These are phyloP conservation scores for Blastomussa wellsi DNA, from an alignment of 92 coral and sea anemone genomes.

Conservation along the genomic window DNA sequence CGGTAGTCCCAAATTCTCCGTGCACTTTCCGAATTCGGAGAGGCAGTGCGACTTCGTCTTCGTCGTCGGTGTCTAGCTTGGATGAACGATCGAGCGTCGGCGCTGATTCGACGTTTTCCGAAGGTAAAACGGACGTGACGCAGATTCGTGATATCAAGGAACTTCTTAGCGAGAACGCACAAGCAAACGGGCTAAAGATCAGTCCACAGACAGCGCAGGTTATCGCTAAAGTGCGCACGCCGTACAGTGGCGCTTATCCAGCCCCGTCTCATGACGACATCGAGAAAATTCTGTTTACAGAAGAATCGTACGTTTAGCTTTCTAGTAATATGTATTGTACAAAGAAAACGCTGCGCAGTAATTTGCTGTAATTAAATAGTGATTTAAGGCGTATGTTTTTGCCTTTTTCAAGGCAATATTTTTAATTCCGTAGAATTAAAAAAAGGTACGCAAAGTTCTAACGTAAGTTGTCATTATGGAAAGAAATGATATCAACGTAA, in stretches of 20 bases:
- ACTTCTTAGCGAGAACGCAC: slow-evolving; percentile 78
- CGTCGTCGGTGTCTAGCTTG: slow-evolving; percentile 94
- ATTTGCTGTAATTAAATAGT: slow-evolving; percentile 32
- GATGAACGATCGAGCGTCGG: slow-evolving; percentile 94
- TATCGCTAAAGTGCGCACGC: slow-evolving; percentile 78
- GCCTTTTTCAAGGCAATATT: not conserved
- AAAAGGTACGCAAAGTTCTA: not conserved
- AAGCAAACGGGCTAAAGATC: slow-evolving; percentile 92
- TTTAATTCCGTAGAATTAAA: slow-evolving; percentile 1
- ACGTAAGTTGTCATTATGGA: not conserved
- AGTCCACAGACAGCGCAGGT: slow-evolving; percentile 86
- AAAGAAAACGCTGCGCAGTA: slow-evolving; percentile 11
- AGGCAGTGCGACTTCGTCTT: slow-evolving; percentile 91
- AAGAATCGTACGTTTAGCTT: slow-evolving; percentile 93
- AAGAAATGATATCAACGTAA: not conserved
- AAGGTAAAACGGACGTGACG: slow-evolving; percentile 86
- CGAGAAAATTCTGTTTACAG: slow-evolving; percentile 93
- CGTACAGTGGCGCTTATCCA: slow-evolving; percentile 57
- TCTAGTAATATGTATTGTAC: not conserved
- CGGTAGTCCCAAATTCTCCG: slow-evolving; percentile 35
- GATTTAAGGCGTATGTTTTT: slow-evolving; percentile 17
- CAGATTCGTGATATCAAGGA: slow-evolving; percentile 92
- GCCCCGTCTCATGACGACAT: slow-evolving; percentile 91
- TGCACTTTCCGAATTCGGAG: slow-evolving; percentile 65
- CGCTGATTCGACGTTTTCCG: slow-evolving; percentile 77